These are phyloP conservation scores for Ahaetulla prasina DNA, from an alignment of 2,113 vertebrate genomes.

Conservation along the genomic window DNA sequence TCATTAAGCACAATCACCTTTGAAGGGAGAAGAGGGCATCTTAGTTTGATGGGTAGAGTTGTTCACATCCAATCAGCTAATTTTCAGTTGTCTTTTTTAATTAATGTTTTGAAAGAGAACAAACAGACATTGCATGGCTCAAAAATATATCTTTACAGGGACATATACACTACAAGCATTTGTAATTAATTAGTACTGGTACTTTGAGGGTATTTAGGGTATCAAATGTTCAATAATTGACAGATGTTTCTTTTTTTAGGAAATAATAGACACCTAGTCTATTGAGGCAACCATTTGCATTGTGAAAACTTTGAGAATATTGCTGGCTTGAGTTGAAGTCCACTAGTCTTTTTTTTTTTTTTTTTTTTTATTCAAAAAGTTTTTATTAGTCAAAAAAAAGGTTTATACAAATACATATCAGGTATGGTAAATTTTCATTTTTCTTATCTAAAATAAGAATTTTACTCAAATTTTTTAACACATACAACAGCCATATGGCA, in stretches of 20 bases:
- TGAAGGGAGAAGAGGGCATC: conserved; percentile 26
- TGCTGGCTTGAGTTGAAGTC: background rate
- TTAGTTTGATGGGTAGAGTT: conserved; percentile 43
- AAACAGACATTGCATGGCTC: conserved; percentile 47
- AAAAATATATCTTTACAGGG: conserved; percentile 28
- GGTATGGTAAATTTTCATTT: no score
- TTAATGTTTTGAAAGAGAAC: conserved; percentile 57
- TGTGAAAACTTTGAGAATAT: background rate
- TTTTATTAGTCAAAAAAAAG: no score
- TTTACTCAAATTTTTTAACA: no score
- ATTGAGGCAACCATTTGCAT: background rate
- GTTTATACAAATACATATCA: no score
- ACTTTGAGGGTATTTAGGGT: background rate
- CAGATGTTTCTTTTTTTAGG: background rate
- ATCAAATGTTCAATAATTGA: background rate
- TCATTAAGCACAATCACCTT: conserved; percentile 63
- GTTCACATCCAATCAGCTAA: conserved; percentile 54
- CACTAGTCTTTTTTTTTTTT: background rate
- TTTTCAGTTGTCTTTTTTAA: conserved; percentile 56
- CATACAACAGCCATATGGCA: no score
- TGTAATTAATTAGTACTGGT: background rate
- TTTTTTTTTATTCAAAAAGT: no score
- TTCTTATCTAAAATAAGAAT: no score
- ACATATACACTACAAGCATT: background rate
- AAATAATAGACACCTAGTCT: background rate